Percentiles rank a stretch among this genome's conserved stretches.
Conservation (phyloP, 2,113 vertebrate genomes). For the Rhizomys pruinosus region DNA sequence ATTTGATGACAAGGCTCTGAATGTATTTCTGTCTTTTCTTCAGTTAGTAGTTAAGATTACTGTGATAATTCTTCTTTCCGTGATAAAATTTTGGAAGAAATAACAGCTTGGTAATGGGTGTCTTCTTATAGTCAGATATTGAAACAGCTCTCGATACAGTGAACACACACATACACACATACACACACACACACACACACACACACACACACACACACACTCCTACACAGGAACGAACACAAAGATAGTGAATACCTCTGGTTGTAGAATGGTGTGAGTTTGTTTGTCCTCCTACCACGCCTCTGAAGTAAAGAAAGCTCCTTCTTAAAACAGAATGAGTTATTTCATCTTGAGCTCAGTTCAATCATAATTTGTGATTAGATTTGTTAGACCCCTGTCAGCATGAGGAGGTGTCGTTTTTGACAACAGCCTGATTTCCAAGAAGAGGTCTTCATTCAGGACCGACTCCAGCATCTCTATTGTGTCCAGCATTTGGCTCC, state of each 20-base stretch:
- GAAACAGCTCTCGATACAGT: conserved; percentile 23
- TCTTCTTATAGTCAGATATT: neutral
- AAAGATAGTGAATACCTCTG: neutral
- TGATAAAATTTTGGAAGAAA: conserved; percentile 37
- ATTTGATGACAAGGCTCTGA: conserved; percentile 35
- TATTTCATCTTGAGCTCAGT: conserved; percentile 38
- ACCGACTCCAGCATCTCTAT: neutral
- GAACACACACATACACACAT: neutral
- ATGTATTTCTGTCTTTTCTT: conserved; percentile 44
- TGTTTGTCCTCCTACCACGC: neutral
- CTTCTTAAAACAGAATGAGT: neutral
- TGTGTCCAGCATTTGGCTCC: conserved; percentile 43
- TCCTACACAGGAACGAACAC: too few species aligned
- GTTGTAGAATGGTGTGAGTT: neutral
- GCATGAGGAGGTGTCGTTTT: conserved; percentile 51
- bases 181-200: too few species aligned
- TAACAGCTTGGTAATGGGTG: neutral
- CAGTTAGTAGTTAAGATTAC: conserved; percentile 43
- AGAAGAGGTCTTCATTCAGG: conserved; percentile 51
- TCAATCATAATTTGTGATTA: conserved; percentile 31
- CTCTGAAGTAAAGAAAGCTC: neutral
- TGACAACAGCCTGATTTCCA: conserved; percentile 42
- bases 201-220: too few species aligned
- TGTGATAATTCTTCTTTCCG: conserved; percentile 34
- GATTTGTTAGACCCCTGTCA: neutral